A percentile compares a stretch with the other conserved stretches of the same genome.
phyloP scores from a whole-genome alignment of 2,113 vertebrate genomes.

The Gasterosteus aculeatus region DNA sequence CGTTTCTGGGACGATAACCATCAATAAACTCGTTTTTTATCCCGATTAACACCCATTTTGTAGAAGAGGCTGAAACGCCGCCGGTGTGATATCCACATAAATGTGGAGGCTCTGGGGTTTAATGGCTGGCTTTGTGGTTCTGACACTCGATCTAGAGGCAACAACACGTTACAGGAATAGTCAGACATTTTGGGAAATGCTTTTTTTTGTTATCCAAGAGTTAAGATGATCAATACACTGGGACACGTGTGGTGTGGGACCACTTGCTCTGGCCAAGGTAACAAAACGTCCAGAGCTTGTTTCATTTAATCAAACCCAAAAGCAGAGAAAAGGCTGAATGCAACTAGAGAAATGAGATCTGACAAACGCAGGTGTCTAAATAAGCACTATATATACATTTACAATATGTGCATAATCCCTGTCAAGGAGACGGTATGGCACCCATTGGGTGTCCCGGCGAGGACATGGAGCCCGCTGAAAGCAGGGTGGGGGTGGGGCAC shows the following conservation, averaged over 20 bases:
- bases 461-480: slow-evolving; percentile 33
- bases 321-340: background rate
- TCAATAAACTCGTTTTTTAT: slow-evolving; percentile 2
- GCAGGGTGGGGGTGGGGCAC: slow-evolving; percentile 26
- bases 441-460: slow-evolving; percentile 13
- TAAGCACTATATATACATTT: background rate
- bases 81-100: background rate
- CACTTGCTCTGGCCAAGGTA: background rate
- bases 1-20: slow-evolving; percentile 1
- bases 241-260: no score
- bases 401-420: slow-evolving; percentile 11
- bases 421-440: background rate
- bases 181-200: background rate
- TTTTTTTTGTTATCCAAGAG: background rate
- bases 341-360: background rate
- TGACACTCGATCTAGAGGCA: background rate
- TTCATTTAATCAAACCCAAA: slow-evolving; percentile 2
- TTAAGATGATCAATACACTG: slow-evolving; percentile 1
- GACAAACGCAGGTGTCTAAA: background rate
- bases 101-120: slow-evolving; percentile 15
- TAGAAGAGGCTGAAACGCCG: background rate
- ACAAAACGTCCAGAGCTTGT: background rate
- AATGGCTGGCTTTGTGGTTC: slow-evolving; percentile 3
- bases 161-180: background rate
- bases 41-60: slow-evolving; percentile 7